Evolutionary conservation across 2,113 vertebrate genomes (phyloP).

Genomic region (Limnothrissa miodon): DNA sequence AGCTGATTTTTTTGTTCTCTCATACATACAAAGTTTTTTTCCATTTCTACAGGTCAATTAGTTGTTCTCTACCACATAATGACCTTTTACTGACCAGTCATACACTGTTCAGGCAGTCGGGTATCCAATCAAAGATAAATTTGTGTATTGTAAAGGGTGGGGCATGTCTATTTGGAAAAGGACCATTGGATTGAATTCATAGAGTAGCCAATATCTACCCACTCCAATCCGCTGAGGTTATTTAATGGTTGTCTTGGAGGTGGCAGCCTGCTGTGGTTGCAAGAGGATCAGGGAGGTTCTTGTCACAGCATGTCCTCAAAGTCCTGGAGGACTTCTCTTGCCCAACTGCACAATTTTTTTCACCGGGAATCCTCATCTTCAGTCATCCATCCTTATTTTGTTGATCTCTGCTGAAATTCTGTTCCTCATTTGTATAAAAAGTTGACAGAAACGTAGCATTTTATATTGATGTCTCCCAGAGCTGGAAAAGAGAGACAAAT

Average conservation of each 20-base stretch:
- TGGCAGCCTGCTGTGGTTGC: not conserved
- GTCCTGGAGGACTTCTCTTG: constrained; percentile 46
- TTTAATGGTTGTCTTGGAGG: not conserved
- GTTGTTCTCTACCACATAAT: constrained; percentile 69
- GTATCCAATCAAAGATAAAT: constrained; percentile 58
- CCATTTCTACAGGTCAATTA: constrained; percentile 73
- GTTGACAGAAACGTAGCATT: constrained; percentile 78
- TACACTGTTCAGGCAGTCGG: constrained; percentile 53
- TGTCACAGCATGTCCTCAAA: constrained; percentile 25
- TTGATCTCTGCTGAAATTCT: not conserved
- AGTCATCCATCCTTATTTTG: constrained; percentile 47
- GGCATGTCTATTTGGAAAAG: not conserved
- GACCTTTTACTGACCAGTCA: constrained; percentile 41
- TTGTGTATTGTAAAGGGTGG: constrained; percentile 37
- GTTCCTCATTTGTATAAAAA: constrained; percentile 80
- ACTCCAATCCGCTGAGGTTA: not conserved
- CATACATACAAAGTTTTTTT: constrained; percentile 83
- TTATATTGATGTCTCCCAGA: constrained; percentile 99
- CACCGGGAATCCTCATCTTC: constrained; percentile 33
- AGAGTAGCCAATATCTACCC: too few species aligned
- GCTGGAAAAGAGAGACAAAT: constrained; percentile 65
- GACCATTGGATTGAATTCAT: not conserved
- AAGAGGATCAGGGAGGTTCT: constrained; percentile 34
- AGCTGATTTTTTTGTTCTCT: constrained; percentile 76
- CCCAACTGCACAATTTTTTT: constrained; percentile 27